Evolutionary conservation across 1,140 invertebrate species (phyloP), one percentile per base, ranked within the genome.

Genomic region (Marisa cornuarietis): DNA sequence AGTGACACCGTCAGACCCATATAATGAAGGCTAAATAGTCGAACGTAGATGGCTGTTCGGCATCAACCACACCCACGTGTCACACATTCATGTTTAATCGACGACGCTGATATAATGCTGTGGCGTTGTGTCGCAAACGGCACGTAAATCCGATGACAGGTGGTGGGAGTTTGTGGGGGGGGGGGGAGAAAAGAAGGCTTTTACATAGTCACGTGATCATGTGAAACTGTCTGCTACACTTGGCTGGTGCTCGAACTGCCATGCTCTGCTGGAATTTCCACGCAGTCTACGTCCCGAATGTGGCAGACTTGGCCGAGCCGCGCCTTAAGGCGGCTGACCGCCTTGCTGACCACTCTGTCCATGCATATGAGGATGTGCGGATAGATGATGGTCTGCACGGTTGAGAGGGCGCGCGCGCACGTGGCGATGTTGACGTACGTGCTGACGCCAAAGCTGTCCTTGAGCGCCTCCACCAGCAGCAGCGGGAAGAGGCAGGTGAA

Each of bases 311-410:
- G 63, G 62, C 83, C 74, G 7, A 84, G 54, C 26, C 79, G 78
- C 16, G 49, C 71, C 54, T 84, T 83, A 20, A 88, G 79, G 51
- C 83, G 81, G 22, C 83, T 80, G 0, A 87, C 84, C 9, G 85
- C 84, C 62, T 82, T 81, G 77, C 86, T 82, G 31, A 87, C 82
- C 42, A 76, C 74, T 18, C 74, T 76, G 62, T 88, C 87, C 76
- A 85, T 85, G 79, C 85, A 86, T 58, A 86, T 82, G 51, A 89
- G 79, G 14, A 88, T 83, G 66, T 88, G 86, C 10, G 88, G 88
- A 78, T 85, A 88, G 73, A 88, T 86, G 76, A 88, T 84, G 20
- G 87, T 88, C 79, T 88, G 87, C 10, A 87, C 71, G 20, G 80
- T 82, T 24, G 86, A 86, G 16, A 89, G 79, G 58, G 87, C 87